phyloP scores from a whole-genome alignment of 92 coral and sea anemone species.

The Porites divaricata region DNA sequence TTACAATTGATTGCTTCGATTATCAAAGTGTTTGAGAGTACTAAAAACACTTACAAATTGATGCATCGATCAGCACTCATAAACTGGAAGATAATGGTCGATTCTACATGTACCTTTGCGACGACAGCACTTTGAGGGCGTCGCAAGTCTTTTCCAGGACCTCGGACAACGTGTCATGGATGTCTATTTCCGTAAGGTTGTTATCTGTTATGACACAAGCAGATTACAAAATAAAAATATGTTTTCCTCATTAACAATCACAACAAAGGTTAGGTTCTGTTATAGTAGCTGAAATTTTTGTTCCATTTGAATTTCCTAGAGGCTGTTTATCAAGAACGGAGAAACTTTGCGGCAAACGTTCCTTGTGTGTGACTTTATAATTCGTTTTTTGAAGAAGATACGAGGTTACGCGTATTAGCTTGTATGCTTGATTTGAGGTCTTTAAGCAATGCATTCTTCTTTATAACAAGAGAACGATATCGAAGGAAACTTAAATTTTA shows the following conservation, averaged over 20 bases:
- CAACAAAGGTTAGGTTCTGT: slow-evolving; percentile 12
- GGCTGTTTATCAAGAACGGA: slow-evolving; percentile 28
- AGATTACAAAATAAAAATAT: slow-evolving; percentile 3
- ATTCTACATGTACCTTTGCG: slow-evolving; percentile 26
- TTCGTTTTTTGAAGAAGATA: slow-evolving; percentile 5
- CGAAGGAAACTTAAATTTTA: too few species aligned
- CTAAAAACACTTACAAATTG: slow-evolving; percentile 8
- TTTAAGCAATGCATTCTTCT: too few species aligned
- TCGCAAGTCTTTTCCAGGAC: slow-evolving; percentile 24
- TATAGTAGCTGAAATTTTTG: slow-evolving; percentile 19
- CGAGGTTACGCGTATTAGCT: slow-evolving; percentile 11
- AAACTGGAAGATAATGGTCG: slow-evolving; percentile 18
- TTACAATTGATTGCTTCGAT: slow-evolving; percentile 13
- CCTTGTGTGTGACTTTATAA: slow-evolving; percentile 27
- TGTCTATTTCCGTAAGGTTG: slow-evolving; percentile 15
- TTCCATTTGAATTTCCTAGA: slow-evolving; percentile 17
- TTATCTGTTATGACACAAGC: slow-evolving; percentile 32
- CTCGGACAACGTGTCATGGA: slow-evolving; percentile 29
- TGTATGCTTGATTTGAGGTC: too few species aligned
- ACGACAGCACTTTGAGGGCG: slow-evolving; percentile 33
- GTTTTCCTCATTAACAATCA: slow-evolving; percentile 14
- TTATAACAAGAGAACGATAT: too few species aligned
- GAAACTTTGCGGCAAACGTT: slow-evolving; percentile 25
- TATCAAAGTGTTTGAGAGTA: slow-evolving; percentile 17
- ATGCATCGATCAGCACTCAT: slow-evolving; percentile 24